Conservation (phyloP, 2,888 invertebrate species). For the Lucinisca nassula region DNA sequence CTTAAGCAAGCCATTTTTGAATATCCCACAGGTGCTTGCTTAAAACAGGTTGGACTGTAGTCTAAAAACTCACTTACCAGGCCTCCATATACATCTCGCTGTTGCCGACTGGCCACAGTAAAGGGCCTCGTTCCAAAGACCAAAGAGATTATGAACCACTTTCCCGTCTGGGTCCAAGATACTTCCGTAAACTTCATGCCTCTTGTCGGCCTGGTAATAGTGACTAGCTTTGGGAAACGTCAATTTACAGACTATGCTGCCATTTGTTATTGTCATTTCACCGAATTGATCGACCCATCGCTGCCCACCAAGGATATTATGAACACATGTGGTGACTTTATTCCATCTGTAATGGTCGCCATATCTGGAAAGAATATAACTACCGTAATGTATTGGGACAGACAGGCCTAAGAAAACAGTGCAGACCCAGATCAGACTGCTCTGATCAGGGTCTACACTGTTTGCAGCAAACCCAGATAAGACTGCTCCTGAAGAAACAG, state of each 20-base stretch:
- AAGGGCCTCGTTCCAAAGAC: constrained; percentile 95
- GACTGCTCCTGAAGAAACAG: too few species aligned
- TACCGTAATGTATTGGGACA: too few species aligned
- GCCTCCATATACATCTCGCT: constrained; percentile 94
- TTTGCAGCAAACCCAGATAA: too few species aligned
- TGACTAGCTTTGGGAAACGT: constrained; percentile 94
- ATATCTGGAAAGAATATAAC: constrained; percentile 89
- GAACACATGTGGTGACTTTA: constrained; percentile 95
- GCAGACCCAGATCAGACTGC: too few species aligned
- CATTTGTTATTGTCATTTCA: constrained; percentile 91
- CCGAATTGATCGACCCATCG: constrained; percentile 96
- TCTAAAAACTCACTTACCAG: constrained; percentile 89
- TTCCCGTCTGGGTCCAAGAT: constrained; percentile 90
- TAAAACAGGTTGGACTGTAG: too few species aligned
- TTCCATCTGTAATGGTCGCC: constrained; percentile 93
- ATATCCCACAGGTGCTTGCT: too few species aligned
- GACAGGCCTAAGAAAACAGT: too few species aligned
- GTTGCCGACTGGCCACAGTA: constrained; percentile 91
- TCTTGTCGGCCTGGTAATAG: constrained; percentile 94
- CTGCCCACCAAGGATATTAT: constrained; percentile 94
- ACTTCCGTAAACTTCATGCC: constrained; percentile 93
- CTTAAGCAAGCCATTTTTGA: too few species aligned
- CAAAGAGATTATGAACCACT: constrained; percentile 91
- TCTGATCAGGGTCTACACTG: too few species aligned
- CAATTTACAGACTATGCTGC: constrained; percentile 92